Base-by-base conservation (phyloP, 2,888 invertebrate genomes). In the Eupithecia abbreviata region DNA sequence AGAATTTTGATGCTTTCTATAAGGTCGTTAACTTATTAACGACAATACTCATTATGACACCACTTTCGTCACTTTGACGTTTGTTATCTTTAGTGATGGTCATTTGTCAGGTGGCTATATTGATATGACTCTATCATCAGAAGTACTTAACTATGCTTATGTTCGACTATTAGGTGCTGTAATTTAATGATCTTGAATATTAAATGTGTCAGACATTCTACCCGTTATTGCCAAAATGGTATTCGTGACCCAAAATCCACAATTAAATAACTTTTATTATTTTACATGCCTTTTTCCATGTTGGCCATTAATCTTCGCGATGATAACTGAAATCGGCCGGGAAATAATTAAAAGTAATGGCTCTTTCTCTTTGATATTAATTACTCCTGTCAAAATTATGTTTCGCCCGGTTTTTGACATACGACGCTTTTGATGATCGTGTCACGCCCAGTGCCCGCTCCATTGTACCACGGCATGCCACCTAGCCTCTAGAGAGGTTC, bases 291-390 rank as follows among this genome's bases (percentile, higher is more conserved):
- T 58, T 47, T n/a, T 18, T 67, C 65, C 78, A 75, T 13, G 51
- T 67, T 18, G 18, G n/a, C 70, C 70, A 84, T 75, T 82, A 77
- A 80, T 81, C 79, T 78, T 80, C 76, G 74, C 51, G 77, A 83
- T 76, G 82, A 78, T 76, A 77, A 76, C 74, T 75, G 73, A 75
- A 71, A 78, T 76, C 72, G 75, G 70, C 79, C 79, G 74, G 81
- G 77, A 77, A 76, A 80, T 79, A 79, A 79, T 80, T 79, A 76
- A 74, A 89, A 89, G 85, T 87, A 88, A 91, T 88, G 85, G 86
- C 82, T 81, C 87, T 88, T 90, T 90, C 90, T 86, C 86, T 88
- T 86, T 83, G 85, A 86, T 86, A 90, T 91, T 91, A 91, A 92
- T 91, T 87, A 87, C 82, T 78, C 75, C 81, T 85, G 85, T 87